A percentile compares a stretch with the other conserved stretches of the same genome.
Conservation (phyloP, 2,113 vertebrate genomes). For the Cavia aperea region DNA sequence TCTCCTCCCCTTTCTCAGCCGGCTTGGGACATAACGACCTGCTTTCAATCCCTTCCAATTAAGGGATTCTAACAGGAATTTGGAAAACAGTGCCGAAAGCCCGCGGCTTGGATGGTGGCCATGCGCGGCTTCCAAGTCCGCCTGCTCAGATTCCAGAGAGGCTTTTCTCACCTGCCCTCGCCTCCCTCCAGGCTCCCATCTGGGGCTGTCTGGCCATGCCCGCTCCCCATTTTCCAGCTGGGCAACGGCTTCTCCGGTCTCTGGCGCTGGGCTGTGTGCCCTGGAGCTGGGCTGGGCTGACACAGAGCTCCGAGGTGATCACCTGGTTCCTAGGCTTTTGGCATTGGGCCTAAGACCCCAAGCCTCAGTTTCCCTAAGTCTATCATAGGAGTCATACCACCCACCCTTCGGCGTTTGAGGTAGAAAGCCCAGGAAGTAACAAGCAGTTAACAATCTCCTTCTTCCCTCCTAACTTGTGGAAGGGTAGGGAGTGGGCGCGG, state of each 20-base stretch:
- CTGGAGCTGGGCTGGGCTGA: not conserved
- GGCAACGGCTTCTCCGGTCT: not conserved
- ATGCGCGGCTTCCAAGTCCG: not conserved
- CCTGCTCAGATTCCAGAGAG: not conserved
- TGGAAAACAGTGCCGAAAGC: constrained; percentile 50
- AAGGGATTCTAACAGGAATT: constrained; percentile 63
- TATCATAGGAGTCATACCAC: not conserved
- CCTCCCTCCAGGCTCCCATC: not conserved
- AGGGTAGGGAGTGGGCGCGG: too few species aligned
- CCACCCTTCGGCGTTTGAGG: not conserved
- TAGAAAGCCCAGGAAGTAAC: not conserved
- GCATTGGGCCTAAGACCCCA: not conserved
- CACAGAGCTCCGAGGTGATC: not conserved
- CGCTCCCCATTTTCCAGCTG: not conserved
- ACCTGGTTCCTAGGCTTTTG: not conserved
- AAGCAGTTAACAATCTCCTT: not conserved
- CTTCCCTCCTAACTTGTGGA: not conserved
- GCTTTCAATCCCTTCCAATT: constrained; percentile 55
- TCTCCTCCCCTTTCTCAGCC: constrained; percentile 37
- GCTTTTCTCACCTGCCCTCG: not conserved
- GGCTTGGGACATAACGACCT: constrained; percentile 41
- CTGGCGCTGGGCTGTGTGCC: not conserved
- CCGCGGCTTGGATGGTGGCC: constrained; percentile 31
- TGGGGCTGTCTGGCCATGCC: not conserved
- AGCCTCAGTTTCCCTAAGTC: not conserved